A percentile compares a stretch with the other conserved stretches of the same genome.
Conservation (phyloP, 1,140 invertebrate genomes). For the Oppia nitens region DNA sequence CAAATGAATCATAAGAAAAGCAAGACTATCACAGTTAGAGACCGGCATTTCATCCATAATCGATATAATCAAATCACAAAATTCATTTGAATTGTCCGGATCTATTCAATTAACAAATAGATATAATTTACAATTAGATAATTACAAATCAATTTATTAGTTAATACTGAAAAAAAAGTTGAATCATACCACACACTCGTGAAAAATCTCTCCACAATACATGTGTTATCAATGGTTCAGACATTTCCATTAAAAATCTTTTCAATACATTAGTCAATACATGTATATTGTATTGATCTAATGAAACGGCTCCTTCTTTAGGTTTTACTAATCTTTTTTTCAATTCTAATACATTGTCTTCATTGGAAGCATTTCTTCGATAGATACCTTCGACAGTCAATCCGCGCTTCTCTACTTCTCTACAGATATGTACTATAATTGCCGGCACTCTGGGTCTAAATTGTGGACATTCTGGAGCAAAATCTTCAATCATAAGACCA, state of each 20-base stretch:
- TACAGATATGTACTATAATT: constrained; percentile 78
- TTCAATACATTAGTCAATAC: constrained; percentile 71
- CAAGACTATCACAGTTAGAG: too few relatives aligned
- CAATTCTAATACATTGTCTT: constrained; percentile 63
- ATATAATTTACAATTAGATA: too few relatives aligned
- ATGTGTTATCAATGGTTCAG: constrained; percentile 63
- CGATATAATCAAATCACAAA: too few relatives aligned
- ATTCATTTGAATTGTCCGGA: too few relatives aligned
- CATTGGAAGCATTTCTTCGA: constrained; percentile 63
- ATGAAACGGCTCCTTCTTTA: constrained; percentile 49
- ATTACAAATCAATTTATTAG: too few relatives aligned
- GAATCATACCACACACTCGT: too few relatives aligned
- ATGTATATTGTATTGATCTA: constrained; percentile 52
- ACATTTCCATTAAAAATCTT: constrained; percentile 61
- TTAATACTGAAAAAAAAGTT: too few relatives aligned
- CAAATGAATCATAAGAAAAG: too few relatives aligned
- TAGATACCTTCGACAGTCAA: constrained; percentile 78
- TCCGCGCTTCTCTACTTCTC: constrained; percentile 71
- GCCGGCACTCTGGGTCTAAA: constrained; percentile 73
- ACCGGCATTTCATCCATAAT: too few relatives aligned
- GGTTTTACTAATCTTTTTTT: constrained; percentile 56
- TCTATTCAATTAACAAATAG: too few relatives aligned
- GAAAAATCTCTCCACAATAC: constrained; percentile 57
- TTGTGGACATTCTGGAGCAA: constrained; percentile 43
- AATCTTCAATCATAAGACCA: constrained; percentile 47